A percentile compares a stretch with the other conserved stretches of the same genome.
Evolutionary conservation across 2,888 invertebrate species (phyloP).

Genomic region (Tetragnatha montana): DNA sequence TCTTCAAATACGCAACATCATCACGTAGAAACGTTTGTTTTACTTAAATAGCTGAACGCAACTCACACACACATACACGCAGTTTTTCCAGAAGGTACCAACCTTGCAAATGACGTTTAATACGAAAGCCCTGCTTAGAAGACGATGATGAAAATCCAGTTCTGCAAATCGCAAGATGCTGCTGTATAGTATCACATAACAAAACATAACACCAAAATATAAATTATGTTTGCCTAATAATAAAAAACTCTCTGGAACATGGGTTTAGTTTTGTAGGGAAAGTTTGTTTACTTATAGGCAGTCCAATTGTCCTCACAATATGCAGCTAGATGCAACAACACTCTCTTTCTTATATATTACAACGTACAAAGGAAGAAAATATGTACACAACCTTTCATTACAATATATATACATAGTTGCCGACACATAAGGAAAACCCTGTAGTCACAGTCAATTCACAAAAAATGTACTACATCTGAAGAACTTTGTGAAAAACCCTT

Average conservation of each 20-base stretch:
- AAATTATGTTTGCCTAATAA: slow-evolving; percentile 68
- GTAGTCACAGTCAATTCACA: not conserved
- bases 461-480: not conserved
- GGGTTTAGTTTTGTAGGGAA: not conserved
- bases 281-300: no score
- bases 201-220: slow-evolving; percentile 71
- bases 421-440: not conserved
- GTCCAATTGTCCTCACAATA: no score
- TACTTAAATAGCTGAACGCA: slow-evolving; percentile 63
- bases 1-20: slow-evolving; percentile 66
- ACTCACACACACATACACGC: slow-evolving; percentile 29
- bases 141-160: slow-evolving; percentile 27
- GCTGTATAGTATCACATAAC: slow-evolving; percentile 64
- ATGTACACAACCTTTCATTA: slow-evolving; percentile 65
- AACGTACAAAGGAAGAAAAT: slow-evolving; percentile 65
- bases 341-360: slow-evolving; percentile 59
- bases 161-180: slow-evolving; percentile 14
- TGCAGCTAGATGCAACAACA: slow-evolving; percentile 14
- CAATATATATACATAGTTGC: slow-evolving; percentile 34
- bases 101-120: slow-evolving; percentile 64
- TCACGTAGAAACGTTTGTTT: slow-evolving; percentile 42
- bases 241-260: slow-evolving; percentile 64
- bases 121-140: slow-evolving; percentile 67
- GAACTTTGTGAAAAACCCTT: not conserved
- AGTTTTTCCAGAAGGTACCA: slow-evolving; percentile 12